phyloP scores from a whole-genome alignment of 2,113 vertebrate species.

The Neogobius melanostomus region DNA sequence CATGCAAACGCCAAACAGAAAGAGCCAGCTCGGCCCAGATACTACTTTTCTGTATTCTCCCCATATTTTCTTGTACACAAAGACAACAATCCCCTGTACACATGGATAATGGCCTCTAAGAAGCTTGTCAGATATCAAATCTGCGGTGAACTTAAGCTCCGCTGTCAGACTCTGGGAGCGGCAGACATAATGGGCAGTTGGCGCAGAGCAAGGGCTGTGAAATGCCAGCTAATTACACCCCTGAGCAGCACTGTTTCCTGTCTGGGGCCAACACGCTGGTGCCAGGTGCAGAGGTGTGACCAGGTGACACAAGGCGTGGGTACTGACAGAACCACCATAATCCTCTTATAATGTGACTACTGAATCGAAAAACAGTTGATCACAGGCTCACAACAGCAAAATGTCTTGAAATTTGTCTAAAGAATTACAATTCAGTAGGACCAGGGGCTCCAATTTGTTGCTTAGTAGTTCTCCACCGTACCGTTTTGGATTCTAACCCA shows the following conservation, averaged over 20 bases:
- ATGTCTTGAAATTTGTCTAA: not conserved
- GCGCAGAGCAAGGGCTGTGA: slow-evolving; percentile 68
- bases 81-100: slow-evolving; percentile 44
- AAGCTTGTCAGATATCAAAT: slow-evolving; percentile 34
- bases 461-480: too few relatives aligned
- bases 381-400: not conserved
- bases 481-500: too few relatives aligned
- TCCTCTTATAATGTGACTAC: not conserved
- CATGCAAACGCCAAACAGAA: too few relatives aligned
- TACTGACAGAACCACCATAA: not conserved
- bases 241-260: slow-evolving; percentile 81
- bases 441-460: too few relatives aligned
- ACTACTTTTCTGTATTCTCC: not conserved
- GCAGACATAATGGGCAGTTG: slow-evolving; percentile 86
- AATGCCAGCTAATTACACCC: slow-evolving; percentile 85
- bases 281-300: slow-evolving; percentile 79
- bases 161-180: slow-evolving; percentile 13
- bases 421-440: not conserved
- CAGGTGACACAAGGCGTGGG: slow-evolving; percentile 4
- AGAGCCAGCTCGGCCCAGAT: too few relatives aligned
- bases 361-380: not conserved
- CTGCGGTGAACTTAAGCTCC: slow-evolving; percentile 24
- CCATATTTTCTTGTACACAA: slow-evolving; percentile 38
- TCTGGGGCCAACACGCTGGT: slow-evolving; percentile 74
- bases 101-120: slow-evolving; percentile 30